Percentiles rank a stretch among this genome's conserved stretches.
Evolutionary conservation across 2,797 vertebrate species (phyloP).

Genomic region (Tolypeutes matacus): DNA sequence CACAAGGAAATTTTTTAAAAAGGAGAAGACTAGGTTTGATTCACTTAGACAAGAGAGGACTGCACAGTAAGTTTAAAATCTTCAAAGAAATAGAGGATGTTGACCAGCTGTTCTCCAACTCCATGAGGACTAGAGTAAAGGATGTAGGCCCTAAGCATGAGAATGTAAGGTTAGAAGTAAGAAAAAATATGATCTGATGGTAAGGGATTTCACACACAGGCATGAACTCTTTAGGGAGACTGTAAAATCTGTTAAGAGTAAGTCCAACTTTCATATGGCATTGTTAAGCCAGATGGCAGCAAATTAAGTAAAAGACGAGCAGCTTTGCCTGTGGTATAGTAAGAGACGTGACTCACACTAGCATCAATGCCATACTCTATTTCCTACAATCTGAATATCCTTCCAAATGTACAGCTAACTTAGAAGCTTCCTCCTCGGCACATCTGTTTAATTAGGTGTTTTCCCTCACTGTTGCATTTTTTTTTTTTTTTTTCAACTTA

Average conservation of each 20-base stretch:
- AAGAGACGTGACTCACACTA: not conserved
- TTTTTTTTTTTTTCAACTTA: not conserved
- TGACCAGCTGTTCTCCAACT: conserved; percentile 65
- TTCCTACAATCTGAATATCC: not conserved
- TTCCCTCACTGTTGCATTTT: not conserved
- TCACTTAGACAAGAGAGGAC: conserved; percentile 53
- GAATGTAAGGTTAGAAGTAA: conserved; percentile 45
- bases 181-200: not conserved
- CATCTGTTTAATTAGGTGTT: not conserved
- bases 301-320: conserved; percentile 2
- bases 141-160: conserved; percentile 61
- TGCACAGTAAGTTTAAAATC: conserved; percentile 61
- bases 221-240: conserved; percentile 12
- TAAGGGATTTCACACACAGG: conserved; percentile 22
- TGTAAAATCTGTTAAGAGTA: conserved; percentile 35
- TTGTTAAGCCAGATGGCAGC: not conserved
- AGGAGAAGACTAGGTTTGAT: not conserved
- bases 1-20: conserved; percentile 32
- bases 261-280: conserved; percentile 26
- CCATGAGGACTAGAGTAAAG: conserved; percentile 62
- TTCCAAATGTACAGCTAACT: not conserved
- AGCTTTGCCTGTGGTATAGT: not conserved
- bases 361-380: not conserved
- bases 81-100: conserved; percentile 60
- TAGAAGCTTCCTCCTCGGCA: not conserved